Evolutionary conservation across 2,888 invertebrate species (phyloP).

Genomic region (Lissocephala sabroskyi): DNA sequence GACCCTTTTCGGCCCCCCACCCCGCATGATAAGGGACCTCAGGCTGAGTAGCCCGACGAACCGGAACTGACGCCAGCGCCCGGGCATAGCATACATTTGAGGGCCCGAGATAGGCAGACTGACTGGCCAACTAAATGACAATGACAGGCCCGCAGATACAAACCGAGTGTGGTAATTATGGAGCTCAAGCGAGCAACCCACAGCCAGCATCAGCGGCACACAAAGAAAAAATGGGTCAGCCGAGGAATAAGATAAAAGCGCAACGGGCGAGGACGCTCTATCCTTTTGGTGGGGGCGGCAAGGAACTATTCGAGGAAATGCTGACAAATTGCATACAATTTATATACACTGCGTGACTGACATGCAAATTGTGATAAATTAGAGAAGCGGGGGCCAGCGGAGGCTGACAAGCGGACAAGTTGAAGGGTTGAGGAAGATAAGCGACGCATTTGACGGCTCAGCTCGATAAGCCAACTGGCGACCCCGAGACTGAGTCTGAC

Average conservation of each 20-base stretch:
- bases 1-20: too few relatives aligned
- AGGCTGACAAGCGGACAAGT: not conserved
- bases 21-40: too few relatives aligned
- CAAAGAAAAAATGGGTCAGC: conserved; percentile 22
- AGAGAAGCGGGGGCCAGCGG: conserved; percentile 15
- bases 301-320: conserved; percentile 30
- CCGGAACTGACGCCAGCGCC: not conserved
- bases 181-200: not conserved
- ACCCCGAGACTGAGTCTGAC: conserved; percentile 1
- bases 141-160: not conserved
- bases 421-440: conserved; percentile 30
- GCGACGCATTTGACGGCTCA: conserved; percentile 21
- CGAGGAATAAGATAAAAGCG: not conserved
- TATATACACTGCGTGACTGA: conserved; percentile 58
- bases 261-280: not conserved
- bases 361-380: conserved; percentile 64
- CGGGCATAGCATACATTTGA: not conserved
- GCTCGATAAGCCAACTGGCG: conserved; percentile 3
- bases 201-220: conserved; percentile 15
- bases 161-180: not conserved
- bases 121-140: not conserved
- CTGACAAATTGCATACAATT: conserved; percentile 62
- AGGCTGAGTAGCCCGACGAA: not conserved
- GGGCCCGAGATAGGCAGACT: not conserved
- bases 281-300: not conserved